Evolutionary conservation across 2,113 vertebrate species (phyloP), one percentile per base, ranked within the genome.

Genomic region (Rhinopomastus cyanomelas): DNA sequence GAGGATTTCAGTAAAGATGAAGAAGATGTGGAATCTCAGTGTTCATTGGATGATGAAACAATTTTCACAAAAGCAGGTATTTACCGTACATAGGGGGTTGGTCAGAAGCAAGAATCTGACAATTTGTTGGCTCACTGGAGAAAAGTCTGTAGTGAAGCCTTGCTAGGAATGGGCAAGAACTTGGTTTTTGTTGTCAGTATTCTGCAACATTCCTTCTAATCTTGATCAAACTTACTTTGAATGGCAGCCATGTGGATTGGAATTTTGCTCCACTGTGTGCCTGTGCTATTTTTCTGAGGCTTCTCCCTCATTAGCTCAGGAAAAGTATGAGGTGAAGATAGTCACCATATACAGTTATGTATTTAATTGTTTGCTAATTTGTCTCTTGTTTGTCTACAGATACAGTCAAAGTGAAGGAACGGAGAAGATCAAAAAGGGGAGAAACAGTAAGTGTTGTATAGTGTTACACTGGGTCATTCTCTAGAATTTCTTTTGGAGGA

Each of bases 31-130:
- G 98, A 97, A 17, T 98, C 98, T 3, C 98, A 98, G 34, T 98
- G 97, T 94, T 98, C 98, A 3, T 94, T 98, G 1, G 97, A 95
- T 16, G 99, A 99, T 55, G 98, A 99, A 93, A 96, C 96, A 62
- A 95, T 99, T 81, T 97, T 99, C 55, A 98, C 98, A 59, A 98
- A 98, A 98, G 98, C 99, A 92, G 99, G 99, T 99, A 78, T 53
- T 27, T 34, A 27, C 48, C 12, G 11, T 12, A 25, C 6, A 1
- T 14, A 34, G 22, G 18, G 30, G 48, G 8, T 7, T 26, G 44
- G 8, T 62, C 15, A 44, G 66, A 30, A 59, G 16, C 20, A 32
- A 36, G 39, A 67, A 25, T 75, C 14, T 69, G 29, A 48, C n/a
- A 82, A 29, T 23, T 8, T 42, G 2, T 12, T 61, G 42, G 25